These are phyloP conservation scores for Syndactyla subalaris DNA, from an alignment of 2,797 vertebrate genomes.

Conservation along the genomic window DNA sequence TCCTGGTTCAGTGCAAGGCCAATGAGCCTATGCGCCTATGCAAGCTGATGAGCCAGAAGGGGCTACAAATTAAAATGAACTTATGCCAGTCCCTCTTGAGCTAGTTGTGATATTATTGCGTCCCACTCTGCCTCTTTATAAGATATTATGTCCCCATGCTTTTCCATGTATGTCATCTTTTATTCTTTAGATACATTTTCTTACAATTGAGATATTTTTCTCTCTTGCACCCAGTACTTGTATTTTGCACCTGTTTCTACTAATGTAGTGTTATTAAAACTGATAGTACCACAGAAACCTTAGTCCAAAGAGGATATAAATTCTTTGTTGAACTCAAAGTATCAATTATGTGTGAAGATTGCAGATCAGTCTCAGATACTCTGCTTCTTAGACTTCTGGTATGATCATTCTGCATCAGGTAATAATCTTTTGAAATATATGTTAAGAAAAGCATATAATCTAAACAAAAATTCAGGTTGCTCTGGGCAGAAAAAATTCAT, in stretches of 20 bases:
- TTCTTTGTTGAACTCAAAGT: background rate
- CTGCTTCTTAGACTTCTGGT: background rate
- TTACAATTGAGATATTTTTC: background rate
- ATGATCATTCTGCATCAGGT: background rate
- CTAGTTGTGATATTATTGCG: background rate
- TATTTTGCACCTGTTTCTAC: background rate
- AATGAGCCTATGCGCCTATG: background rate
- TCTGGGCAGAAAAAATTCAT: background rate
- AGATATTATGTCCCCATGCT: background rate
- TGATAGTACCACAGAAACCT: background rate
- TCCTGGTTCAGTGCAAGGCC: background rate
- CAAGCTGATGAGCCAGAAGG: constrained; percentile 30
- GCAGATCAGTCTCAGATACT: background rate
- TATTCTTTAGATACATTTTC: background rate
- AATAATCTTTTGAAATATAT: background rate
- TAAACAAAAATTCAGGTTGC: background rate
- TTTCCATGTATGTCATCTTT: background rate
- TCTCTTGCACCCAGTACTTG: background rate
- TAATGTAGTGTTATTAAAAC: background rate
- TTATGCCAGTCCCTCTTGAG: background rate
- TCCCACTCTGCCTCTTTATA: background rate
- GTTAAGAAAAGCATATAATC: background rate
- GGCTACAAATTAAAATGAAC: constrained; percentile 38
- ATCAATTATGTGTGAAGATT: background rate
- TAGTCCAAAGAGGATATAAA: background rate